These are phyloP conservation scores for Pseudococcus jackbeardsleyi DNA, from an alignment of 2,888 invertebrate genomes.

Conservation along the genomic window DNA sequence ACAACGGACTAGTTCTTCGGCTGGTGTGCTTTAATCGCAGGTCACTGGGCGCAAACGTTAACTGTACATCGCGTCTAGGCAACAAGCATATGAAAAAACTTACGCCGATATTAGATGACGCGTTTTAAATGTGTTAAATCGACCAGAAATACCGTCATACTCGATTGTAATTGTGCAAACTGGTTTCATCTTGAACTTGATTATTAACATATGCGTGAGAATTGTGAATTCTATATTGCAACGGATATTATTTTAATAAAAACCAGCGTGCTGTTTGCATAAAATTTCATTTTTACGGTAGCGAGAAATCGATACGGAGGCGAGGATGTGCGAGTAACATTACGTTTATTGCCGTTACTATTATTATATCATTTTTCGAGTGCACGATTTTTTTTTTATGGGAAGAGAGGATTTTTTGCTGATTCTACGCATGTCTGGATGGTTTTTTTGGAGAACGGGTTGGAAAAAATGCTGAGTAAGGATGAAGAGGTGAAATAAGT, in stretches of 20 bases:
- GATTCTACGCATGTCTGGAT: background rate
- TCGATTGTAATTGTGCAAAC: slow-evolving; percentile 56
- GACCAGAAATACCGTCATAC: slow-evolving; percentile 53
- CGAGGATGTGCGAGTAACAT: background rate
- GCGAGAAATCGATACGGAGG: background rate
- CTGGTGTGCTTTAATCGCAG: slow-evolving; percentile 46
- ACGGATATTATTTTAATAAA: slow-evolving; percentile 22
- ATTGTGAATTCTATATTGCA: background rate
- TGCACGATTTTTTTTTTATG: background rate
- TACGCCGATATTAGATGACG: slow-evolving; percentile 59
- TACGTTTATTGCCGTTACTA: background rate
- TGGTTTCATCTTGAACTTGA: slow-evolving; percentile 59
- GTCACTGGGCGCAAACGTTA: slow-evolving; percentile 64
- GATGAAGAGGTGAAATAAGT: too few species aligned
- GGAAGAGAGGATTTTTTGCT: background rate
- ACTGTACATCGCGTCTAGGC: slow-evolving; percentile 57
- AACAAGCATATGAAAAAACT: slow-evolving; percentile 53
- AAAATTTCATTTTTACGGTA: background rate
- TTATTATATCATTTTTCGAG: background rate
- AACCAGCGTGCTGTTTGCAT: background rate
- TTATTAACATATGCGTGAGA: slow-evolving; percentile 45
- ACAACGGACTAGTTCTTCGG: slow-evolving; percentile 58
- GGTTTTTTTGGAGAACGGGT: too few species aligned
- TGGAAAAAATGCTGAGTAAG: too few species aligned
- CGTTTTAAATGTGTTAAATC: slow-evolving; percentile 55